phyloP scores from a whole-genome alignment of 2,797 vertebrate genomes.

The Perodicticus potto region DNA sequence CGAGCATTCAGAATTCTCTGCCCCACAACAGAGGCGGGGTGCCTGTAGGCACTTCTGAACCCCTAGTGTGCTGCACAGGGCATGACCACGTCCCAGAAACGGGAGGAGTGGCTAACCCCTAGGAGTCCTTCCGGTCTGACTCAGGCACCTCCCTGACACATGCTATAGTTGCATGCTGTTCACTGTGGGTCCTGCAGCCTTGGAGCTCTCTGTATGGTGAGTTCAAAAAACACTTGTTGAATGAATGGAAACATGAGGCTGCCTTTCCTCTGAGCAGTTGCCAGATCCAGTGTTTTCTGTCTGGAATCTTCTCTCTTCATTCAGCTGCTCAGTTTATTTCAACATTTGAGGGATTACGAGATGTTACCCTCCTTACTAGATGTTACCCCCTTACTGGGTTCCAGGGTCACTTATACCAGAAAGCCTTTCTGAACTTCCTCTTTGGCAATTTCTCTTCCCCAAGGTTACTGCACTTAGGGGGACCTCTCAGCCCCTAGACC shows the following conservation, averaged over 20 bases:
- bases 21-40: not conserved
- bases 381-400: not conserved
- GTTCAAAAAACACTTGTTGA: no score
- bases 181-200: not conserved
- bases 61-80: not conserved
- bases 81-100: not conserved
- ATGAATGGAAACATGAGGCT: no score
- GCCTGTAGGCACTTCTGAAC: not conserved
- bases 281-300: not conserved
- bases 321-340: not conserved
- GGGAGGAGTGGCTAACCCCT: no score
- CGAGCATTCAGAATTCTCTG: not conserved
- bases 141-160: not conserved
- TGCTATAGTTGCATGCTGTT: not conserved
- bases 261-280: no score
- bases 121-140: not conserved
- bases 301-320: not conserved
- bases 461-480: no score
- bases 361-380: not conserved
- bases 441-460: no score
- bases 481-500: not conserved
- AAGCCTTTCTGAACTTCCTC: not conserved
- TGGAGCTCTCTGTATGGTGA: not conserved
- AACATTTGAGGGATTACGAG: not conserved
- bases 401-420: not conserved